These are phyloP conservation scores for Antheraea assamensis DNA, from an alignment of 2,888 invertebrate species.

Conservation along the genomic window DNA sequence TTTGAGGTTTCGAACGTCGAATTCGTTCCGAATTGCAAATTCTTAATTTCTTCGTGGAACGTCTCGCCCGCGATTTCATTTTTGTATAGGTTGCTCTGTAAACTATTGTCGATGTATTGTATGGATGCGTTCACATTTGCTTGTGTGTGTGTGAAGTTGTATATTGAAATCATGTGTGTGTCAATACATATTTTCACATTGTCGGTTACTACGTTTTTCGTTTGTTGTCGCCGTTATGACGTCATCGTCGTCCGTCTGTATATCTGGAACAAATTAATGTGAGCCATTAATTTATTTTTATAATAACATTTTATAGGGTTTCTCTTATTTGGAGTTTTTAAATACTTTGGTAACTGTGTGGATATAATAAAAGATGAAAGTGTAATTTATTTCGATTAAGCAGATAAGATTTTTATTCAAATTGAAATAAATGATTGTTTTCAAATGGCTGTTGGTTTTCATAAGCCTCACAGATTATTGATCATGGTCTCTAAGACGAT, in stretches of 20 bases:
- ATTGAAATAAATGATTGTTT: not conserved
- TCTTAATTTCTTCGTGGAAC: conserved; percentile 33
- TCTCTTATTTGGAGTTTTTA: not conserved
- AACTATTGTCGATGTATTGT: conserved; percentile 42
- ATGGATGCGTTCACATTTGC: conserved; percentile 50
- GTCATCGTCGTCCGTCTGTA: conserved; percentile 5
- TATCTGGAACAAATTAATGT: conserved; percentile 19
- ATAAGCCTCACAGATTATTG: too few relatives aligned
- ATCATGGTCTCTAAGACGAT: not conserved
- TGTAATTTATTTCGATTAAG: not conserved
- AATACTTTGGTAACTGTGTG: not conserved
- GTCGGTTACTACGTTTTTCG: conserved; percentile 39
- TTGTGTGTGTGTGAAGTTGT: conserved; percentile 61
- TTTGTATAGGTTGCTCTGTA: conserved; percentile 47
- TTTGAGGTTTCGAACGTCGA: conserved; percentile 46
- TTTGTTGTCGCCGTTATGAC: conserved; percentile 25
- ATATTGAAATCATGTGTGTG: conserved; percentile 75
- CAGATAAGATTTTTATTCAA: not conserved
- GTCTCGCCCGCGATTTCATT: conserved; percentile 47
- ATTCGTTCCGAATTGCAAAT: conserved; percentile 32
- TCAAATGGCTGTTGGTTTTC: too few relatives aligned
- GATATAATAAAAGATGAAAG: not conserved
- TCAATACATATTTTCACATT: conserved; percentile 64
- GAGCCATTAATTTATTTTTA: not conserved
- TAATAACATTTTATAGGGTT: not conserved